Evolutionary conservation across 2,797 vertebrate species (phyloP).

Genomic region (Rhinoraja longicauda): DNA sequence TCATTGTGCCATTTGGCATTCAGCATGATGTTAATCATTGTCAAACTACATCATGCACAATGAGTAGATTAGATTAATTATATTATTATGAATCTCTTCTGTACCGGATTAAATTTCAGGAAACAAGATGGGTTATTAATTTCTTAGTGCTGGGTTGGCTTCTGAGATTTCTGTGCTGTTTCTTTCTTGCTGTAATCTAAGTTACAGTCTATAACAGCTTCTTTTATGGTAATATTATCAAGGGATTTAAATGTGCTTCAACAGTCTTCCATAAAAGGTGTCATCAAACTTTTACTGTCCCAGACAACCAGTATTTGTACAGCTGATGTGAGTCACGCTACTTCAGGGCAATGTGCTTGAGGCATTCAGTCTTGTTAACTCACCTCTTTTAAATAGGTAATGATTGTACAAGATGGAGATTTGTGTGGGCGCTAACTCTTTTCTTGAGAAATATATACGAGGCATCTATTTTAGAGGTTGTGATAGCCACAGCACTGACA

Average conservation of each 20-base stretch:
- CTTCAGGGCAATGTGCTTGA: neutral
- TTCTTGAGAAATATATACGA: too few species aligned
- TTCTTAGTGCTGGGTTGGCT: neutral
- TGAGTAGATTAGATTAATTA: neutral
- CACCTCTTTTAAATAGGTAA: too few species aligned
- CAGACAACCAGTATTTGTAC: neutral
- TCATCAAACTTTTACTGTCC: neutral
- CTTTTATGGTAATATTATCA: conserved; percentile 6
- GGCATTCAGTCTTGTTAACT: neutral
- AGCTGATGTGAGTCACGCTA: neutral
- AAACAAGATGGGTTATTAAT: neutral
- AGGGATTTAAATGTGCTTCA: neutral
- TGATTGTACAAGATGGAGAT: too few species aligned
- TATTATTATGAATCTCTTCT: neutral
- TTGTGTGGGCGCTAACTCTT: too few species aligned
- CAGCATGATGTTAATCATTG: neutral
- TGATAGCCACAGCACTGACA: too few species aligned
- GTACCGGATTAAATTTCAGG: neutral
- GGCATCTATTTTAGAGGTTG: too few species aligned
- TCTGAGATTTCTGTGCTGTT: neutral
- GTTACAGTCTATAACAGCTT: neutral
- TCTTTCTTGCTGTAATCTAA: neutral
- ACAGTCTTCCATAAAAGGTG: neutral
- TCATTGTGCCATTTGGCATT: neutral
- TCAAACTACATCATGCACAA: neutral